phyloP scores from a whole-genome alignment of 2,888 invertebrate genomes.

The Pilophorus perplexus region DNA sequence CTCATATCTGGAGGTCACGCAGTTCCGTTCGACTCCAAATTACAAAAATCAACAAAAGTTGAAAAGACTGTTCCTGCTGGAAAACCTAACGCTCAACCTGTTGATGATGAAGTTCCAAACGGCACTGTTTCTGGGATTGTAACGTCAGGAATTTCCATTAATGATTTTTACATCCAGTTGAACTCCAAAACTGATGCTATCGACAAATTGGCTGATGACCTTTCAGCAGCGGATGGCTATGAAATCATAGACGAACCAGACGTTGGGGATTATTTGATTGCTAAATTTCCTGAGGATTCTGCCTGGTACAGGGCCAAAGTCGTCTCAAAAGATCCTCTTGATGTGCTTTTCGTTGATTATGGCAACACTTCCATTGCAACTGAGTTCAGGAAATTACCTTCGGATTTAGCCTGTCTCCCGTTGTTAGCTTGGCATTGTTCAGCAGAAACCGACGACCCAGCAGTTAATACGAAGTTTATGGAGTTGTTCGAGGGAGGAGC shows the following conservation, averaged over 20 bases:
- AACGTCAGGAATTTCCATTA: constrained; percentile 64
- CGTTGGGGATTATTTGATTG: constrained; percentile 52
- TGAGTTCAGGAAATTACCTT: constrained; percentile 51
- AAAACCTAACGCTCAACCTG: too few species aligned
- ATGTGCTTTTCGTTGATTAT: constrained; percentile 65
- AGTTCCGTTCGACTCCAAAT: constrained; percentile 16
- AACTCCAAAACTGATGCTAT: constrained; percentile 50
- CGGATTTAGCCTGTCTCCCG: constrained; percentile 49
- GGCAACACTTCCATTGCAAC: constrained; percentile 59
- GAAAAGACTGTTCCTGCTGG: neutral
- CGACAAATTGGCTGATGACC: constrained; percentile 60
- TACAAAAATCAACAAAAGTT: too few species aligned
- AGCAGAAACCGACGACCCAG: neutral
- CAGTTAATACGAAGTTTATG: neutral
- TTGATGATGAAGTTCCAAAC: neutral
- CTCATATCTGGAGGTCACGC: constrained; percentile 34
- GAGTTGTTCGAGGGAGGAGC: neutral
- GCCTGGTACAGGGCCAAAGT: constrained; percentile 60
- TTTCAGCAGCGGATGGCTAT: constrained; percentile 59
- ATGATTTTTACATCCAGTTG: constrained; percentile 72
- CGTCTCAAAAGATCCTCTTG: constrained; percentile 54
- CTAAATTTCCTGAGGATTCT: constrained; percentile 47
- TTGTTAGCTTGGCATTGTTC: constrained; percentile 5
- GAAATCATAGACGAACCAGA: constrained; percentile 50
- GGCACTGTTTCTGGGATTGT: constrained; percentile 57